These are phyloP conservation scores for Mesocricetus auratus DNA, from an alignment of 2,113 vertebrate genomes.

Conservation along the genomic window DNA sequence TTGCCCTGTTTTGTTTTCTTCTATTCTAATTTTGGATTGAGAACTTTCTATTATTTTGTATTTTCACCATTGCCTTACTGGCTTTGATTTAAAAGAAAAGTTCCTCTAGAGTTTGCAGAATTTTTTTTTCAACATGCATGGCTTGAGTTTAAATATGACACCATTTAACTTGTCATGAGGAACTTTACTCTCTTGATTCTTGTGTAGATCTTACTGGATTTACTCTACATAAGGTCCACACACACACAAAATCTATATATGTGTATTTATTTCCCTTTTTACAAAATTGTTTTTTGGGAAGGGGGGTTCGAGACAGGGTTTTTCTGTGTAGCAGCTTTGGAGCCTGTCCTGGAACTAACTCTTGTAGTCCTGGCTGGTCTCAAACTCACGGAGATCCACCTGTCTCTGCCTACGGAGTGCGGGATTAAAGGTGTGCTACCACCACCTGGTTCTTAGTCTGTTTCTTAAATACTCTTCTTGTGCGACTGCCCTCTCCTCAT, in stretches of 20 bases:
- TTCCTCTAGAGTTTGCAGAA: not conserved
- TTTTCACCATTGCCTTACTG: not conserved
- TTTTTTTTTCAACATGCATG: not conserved
- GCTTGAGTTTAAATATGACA: not conserved
- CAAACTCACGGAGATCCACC: too few species aligned
- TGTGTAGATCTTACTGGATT: not conserved
- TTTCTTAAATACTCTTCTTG: not conserved
- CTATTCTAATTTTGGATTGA: not conserved
- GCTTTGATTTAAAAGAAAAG: not conserved
- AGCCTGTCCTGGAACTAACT: too few species aligned
- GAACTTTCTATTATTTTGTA: not conserved
- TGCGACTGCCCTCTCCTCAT: too few species aligned
- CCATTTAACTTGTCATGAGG: not conserved
- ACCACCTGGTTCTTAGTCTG: not conserved
- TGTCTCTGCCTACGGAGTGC: too few species aligned
- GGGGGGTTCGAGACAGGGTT: too few species aligned
- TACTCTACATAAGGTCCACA: not conserved
- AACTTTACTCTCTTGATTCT: not conserved
- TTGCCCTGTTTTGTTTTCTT: constrained; percentile 13
- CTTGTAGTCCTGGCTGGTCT: too few species aligned
- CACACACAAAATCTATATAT: not conserved
- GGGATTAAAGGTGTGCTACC: too few species aligned
- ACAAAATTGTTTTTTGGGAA: not conserved
- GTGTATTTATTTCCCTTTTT: not conserved
- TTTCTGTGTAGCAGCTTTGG: too few species aligned